phyloP scores from a whole-genome alignment of 2,113 vertebrate genomes.

The Sinosuthora webbiana region DNA sequence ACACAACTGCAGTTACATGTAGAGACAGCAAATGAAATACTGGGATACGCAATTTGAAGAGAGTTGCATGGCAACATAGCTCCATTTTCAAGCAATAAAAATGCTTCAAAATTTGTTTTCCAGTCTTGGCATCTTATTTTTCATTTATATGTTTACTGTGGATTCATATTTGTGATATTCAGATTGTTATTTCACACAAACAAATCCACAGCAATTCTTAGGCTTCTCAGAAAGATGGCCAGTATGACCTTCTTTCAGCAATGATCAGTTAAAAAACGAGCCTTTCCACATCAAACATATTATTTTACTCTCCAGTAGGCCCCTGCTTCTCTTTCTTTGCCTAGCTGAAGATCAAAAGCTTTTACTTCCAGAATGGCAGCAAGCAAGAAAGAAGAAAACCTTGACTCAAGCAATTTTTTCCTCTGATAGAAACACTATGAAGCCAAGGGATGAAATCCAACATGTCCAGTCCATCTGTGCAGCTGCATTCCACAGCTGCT shows the following conservation, averaged over 20 bases:
- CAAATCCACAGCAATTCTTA: neutral
- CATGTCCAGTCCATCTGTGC: neutral
- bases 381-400: neutral
- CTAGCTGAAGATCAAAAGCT: neutral
- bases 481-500: conserved; percentile 47
- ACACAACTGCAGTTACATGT: rapidly evolving
- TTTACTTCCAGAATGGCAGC: neutral
- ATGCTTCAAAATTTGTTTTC: neutral
- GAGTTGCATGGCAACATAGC: neutral
- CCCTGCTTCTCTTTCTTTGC: neutral
- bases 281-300: neutral
- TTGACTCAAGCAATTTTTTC: neutral
- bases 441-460: neutral
- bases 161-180: neutral
- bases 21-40: neutral
- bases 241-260: neutral
- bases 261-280: neutral
- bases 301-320: neutral
- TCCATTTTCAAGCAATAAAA: neutral
- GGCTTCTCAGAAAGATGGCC: neutral
- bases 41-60: neutral
- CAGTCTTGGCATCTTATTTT: neutral
- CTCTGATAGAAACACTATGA: neutral
- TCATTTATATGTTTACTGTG: neutral
- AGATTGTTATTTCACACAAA: neutral